phyloP scores from a whole-genome alignment of 2,797 vertebrate genomes.

The Sorex maritimensis region DNA sequence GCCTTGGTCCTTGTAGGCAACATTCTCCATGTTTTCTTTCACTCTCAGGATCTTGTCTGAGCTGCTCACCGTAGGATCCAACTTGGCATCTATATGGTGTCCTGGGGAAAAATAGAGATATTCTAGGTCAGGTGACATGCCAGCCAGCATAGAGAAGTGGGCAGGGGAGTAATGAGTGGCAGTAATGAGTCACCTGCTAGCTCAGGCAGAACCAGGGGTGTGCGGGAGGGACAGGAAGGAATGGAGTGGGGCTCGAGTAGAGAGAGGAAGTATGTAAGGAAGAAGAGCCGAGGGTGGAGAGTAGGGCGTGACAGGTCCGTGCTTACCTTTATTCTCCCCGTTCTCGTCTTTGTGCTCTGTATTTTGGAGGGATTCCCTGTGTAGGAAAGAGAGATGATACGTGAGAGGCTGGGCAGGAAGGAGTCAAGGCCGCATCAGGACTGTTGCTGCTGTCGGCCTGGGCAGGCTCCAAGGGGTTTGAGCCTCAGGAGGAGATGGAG shows the following conservation, averaged over 20 bases:
- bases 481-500: background rate
- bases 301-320: background rate
- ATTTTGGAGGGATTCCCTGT: slow-evolving; percentile 23
- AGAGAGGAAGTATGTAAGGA: background rate
- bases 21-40: background rate
- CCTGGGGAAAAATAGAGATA: slow-evolving; percentile 46
- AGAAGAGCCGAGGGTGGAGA: background rate
- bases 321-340: background rate
- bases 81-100: background rate
- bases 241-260: too few relatives aligned
- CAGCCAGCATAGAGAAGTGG: background rate
- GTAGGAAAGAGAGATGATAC: background rate
- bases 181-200: background rate
- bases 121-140: background rate
- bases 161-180: background rate
- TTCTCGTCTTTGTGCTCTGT: slow-evolving; percentile 44
- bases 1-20: background rate
- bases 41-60: background rate
- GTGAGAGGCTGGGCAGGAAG: background rate
- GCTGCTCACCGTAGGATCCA: slow-evolving; percentile 49
- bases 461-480: background rate
- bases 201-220: background rate
- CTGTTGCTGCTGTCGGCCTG: background rate
- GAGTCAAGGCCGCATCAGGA: background rate
- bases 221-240: background rate